Conservation (phyloP, 2,888 invertebrate genomes). For the Allacma fusca region DNA sequence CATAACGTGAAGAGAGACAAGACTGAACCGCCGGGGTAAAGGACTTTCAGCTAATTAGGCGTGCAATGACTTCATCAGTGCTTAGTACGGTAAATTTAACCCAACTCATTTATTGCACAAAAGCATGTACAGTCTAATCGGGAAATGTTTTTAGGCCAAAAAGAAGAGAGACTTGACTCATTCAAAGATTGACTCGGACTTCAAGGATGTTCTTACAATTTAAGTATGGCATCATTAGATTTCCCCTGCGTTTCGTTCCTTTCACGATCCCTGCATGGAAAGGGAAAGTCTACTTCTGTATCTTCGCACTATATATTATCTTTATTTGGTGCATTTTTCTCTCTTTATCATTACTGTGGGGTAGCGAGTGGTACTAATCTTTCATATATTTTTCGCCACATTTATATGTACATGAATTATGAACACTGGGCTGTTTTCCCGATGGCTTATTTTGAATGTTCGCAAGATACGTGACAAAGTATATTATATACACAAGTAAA, state of each 20-base stretch:
- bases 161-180: not conserved
- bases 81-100: constrained; percentile 36
- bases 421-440: too few relatives aligned
- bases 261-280: too few relatives aligned
- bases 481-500: too few relatives aligned
- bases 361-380: too few relatives aligned
- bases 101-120: constrained; percentile 36
- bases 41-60: constrained; percentile 34
- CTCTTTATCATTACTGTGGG: too few relatives aligned
- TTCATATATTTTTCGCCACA: too few relatives aligned
- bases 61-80: constrained; percentile 35
- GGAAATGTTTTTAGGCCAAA: constrained; percentile 20
- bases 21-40: not conserved
- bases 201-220: not conserved
- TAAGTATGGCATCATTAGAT: not conserved
- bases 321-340: too few relatives aligned
- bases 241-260: not conserved
- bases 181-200: constrained; percentile 19
- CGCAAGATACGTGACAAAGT: too few relatives aligned
- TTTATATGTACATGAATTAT: too few relatives aligned
- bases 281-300: too few relatives aligned
- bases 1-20: not conserved
- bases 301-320: too few relatives aligned
- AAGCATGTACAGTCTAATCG: constrained; percentile 17
- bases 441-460: too few relatives aligned